These are phyloP conservation scores for Hipparchia sbordonii DNA, from an alignment of 2,888 invertebrate genomes.

Conservation along the genomic window DNA sequence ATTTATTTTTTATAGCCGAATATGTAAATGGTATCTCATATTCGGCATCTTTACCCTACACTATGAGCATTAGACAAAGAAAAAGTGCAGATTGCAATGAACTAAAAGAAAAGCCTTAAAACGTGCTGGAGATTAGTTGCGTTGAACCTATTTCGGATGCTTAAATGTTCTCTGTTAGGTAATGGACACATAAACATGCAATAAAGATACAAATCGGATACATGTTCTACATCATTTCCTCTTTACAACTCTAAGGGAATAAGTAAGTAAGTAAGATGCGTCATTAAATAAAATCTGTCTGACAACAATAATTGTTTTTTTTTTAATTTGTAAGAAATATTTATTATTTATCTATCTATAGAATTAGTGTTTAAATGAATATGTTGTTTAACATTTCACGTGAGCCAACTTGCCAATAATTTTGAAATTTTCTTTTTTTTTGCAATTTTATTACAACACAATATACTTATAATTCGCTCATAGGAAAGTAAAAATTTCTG, in stretches of 20 bases:
- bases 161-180: constrained; percentile 36
- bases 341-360: no score
- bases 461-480: no score
- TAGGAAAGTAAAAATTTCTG: no score
- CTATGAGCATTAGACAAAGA: neutral
- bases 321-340: no score
- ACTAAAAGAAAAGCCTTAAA: constrained; percentile 48
- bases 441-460: no score
- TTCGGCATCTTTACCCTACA: no score
- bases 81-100: neutral
- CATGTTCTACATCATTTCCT: constrained; percentile 22
- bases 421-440: no score
- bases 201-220: constrained; percentile 29
- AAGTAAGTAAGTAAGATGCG: neutral
- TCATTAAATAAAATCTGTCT: neutral
- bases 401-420: no score
- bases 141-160: constrained; percentile 41
- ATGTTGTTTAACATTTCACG: no score
- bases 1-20: no score
- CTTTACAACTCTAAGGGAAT: constrained; percentile 18
- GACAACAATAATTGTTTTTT: neutral
- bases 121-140: constrained; percentile 47
- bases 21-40: no score
- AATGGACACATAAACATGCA: constrained; percentile 27
- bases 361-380: no score